Evolutionary conservation across 2,113 vertebrate species (phyloP).

Genomic region (Aspiorhynchus laticeps): DNA sequence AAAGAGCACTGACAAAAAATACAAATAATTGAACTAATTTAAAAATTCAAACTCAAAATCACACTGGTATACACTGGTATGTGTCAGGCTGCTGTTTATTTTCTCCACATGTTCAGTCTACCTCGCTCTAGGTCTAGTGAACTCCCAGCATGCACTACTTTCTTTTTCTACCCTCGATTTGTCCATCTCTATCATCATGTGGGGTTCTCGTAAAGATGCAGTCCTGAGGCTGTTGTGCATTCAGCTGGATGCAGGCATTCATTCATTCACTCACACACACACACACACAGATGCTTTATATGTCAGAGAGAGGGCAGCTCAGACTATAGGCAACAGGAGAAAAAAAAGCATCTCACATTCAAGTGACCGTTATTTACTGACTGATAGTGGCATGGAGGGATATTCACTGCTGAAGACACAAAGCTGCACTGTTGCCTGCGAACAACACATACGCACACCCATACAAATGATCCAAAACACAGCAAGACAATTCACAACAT

Average conservation of each 20-base stretch:
- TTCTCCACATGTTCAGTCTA: not conserved
- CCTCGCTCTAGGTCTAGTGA: not conserved
- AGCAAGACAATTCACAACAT: constrained; percentile 15
- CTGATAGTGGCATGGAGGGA: not conserved
- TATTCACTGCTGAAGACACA: constrained; percentile 36
- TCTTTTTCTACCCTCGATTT: not conserved
- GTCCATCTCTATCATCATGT: not conserved
- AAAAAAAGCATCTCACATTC: not conserved
- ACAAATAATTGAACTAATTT: too few relatives aligned
- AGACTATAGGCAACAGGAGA: constrained; percentile 15
- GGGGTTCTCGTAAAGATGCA: constrained; percentile 51
- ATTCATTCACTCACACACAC: constrained; percentile 2
- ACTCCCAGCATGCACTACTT: not conserved
- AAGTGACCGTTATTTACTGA: constrained; percentile 28
- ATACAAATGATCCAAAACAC: constrained; percentile 10
- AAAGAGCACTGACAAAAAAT: too few relatives aligned
- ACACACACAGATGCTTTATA: constrained; percentile 14
- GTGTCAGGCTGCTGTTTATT: not conserved
- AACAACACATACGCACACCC: constrained; percentile 25
- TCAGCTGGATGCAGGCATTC: not conserved
- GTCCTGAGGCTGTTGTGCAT: constrained; percentile 23
- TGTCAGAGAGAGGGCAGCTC: constrained; percentile 18
- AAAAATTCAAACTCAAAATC: not conserved
- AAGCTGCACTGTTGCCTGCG: constrained; percentile 40
- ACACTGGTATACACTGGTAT: not conserved